Evolutionary conservation across 2,888 invertebrate species (phyloP).

Genomic region (Oasisia sp.): DNA sequence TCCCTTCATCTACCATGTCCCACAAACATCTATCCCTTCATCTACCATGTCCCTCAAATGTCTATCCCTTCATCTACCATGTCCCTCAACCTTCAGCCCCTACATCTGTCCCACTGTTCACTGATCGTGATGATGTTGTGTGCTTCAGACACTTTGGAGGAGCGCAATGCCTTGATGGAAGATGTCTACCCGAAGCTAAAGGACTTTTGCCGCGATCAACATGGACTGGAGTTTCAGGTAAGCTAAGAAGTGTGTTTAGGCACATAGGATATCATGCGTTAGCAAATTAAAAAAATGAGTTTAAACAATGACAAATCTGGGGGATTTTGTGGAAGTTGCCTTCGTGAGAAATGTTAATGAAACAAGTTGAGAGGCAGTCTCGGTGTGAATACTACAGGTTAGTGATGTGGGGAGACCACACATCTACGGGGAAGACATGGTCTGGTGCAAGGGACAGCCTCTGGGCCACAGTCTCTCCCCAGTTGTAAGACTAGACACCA

Average conservation of each 20-base stretch:
- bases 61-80: not conserved
- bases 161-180: slow-evolving; percentile 49
- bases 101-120: too few relatives aligned
- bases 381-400: too few relatives aligned
- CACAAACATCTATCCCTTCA: not conserved
- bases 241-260: not conserved
- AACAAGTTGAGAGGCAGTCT: too few relatives aligned
- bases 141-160: slow-evolving; percentile 45
- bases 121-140: not conserved
- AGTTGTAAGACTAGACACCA: not conserved
- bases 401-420: too few relatives aligned
- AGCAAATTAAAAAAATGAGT: too few relatives aligned
- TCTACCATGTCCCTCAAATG: too few relatives aligned
- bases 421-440: too few relatives aligned
- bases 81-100: not conserved
- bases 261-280: too few relatives aligned
- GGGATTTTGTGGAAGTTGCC: too few relatives aligned
- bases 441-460: not conserved
- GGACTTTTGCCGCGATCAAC: slow-evolving; percentile 45
- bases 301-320: too few relatives aligned
- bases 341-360: too few relatives aligned
- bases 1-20: not conserved
- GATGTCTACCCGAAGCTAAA: slow-evolving; percentile 46
- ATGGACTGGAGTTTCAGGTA: slow-evolving; percentile 52
- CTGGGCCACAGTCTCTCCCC: not conserved